Evolutionary conservation across 2,797 vertebrate genomes (phyloP).

Genomic region (Labeo calbasu): DNA sequence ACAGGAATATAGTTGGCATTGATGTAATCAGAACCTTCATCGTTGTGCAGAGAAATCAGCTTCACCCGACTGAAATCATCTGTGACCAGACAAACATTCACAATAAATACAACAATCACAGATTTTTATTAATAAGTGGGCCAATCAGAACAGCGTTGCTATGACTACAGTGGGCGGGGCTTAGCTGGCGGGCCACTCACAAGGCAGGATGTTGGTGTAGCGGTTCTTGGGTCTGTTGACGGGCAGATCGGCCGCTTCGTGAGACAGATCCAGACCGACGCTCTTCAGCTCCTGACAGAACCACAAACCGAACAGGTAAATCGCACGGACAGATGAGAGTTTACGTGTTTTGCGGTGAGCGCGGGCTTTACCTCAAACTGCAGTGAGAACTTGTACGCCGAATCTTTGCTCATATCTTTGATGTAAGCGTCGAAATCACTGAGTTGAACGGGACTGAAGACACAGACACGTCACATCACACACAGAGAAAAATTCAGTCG

Average conservation of each 20-base stretch:
- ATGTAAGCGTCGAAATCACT: slow-evolving; percentile 94
- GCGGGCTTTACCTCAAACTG: slow-evolving; percentile 89
- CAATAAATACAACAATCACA: not conserved
- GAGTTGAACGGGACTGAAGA: slow-evolving; percentile 86
- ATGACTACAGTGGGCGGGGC: slow-evolving; percentile 1
- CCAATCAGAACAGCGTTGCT: not conserved
- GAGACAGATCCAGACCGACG: slow-evolving; percentile 90
- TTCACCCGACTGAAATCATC: slow-evolving; percentile 96
- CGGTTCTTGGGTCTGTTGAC: slow-evolving; percentile 96
- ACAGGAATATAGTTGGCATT: slow-evolving; percentile 98
- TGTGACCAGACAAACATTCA: slow-evolving; percentile 61
- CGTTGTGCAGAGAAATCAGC: slow-evolving; percentile 88
- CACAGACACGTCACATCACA: slow-evolving; percentile 30
- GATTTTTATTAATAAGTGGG: not conserved
- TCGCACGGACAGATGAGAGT: not conserved
- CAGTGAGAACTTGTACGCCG: slow-evolving; percentile 96
- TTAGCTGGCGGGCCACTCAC: slow-evolving; percentile 76
- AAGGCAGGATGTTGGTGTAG: slow-evolving; percentile 97
- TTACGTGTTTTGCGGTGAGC: not conserved
- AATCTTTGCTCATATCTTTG: slow-evolving; percentile 97
- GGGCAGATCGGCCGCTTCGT: slow-evolving; percentile 92
- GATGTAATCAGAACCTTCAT: slow-evolving; percentile 94
- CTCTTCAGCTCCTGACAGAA: slow-evolving; percentile 88
- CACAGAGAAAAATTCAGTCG: not conserved
- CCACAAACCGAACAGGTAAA: not conserved